Percentiles rank a stretch among this genome's conserved stretches.
These are phyloP conservation scores for Quiscalus mexicanus DNA, from an alignment of 2,113 vertebrate genomes.

Conservation along the genomic window DNA sequence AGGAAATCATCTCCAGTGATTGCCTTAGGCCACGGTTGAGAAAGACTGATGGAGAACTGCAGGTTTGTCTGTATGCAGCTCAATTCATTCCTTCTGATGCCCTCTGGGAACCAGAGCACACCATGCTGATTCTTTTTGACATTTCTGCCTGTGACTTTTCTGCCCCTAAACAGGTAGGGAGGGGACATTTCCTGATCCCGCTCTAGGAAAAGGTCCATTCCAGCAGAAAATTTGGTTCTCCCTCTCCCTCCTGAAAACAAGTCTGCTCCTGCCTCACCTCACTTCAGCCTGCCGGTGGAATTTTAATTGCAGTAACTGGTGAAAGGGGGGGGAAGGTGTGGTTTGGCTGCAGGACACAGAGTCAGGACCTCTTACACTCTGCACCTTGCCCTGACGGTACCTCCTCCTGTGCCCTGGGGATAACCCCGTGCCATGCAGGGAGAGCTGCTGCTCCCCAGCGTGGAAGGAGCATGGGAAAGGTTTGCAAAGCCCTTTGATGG, in stretches of 20 bases:
- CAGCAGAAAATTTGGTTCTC: background rate
- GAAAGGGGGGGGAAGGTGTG: constrained; percentile 24
- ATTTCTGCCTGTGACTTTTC: background rate
- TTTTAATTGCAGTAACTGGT: constrained; percentile 65
- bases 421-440: background rate
- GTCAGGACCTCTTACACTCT: constrained; percentile 4
- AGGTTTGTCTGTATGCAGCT: background rate
- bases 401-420: constrained; percentile 17
- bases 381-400: background rate
- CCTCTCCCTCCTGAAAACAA: constrained; percentile 19
- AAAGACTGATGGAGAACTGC: background rate
- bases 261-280: constrained; percentile 48
- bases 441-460: background rate
- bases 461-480: constrained; percentile 31
- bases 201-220: background rate
- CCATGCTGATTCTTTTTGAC: background rate
- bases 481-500: background rate
- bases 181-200: background rate
- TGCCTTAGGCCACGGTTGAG: background rate
- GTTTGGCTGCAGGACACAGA: constrained; percentile 46
- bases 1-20: background rate
- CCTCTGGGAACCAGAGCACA: background rate
- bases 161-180: background rate
- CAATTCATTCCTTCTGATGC: background rate
- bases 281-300: constrained; percentile 12